Evolutionary conservation across 2,113 vertebrate genomes (phyloP), one percentile per base, ranked within the genome.

Genomic region (Catharus fuscescens): DNA sequence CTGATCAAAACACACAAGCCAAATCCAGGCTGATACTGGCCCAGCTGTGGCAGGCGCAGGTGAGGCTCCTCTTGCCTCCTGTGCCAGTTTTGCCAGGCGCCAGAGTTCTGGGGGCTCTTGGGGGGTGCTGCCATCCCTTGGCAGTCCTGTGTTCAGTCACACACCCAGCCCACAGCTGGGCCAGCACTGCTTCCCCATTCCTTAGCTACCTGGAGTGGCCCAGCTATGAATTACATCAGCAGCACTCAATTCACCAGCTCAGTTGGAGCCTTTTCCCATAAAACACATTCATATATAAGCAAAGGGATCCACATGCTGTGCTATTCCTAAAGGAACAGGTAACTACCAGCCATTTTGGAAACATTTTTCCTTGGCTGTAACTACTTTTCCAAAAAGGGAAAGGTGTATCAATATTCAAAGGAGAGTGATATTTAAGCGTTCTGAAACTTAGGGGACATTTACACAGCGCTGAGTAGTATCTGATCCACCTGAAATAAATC

Each of bases 381-480:
- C 48, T 94, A 29, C 48, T 42, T 90, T 92, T 66, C 45, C 83
- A 61, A 74, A 95, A 93, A 64, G 31, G 32, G 14, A 80, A 96
- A 86, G 69, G 24, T 79, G 71, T 29, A 85, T 88, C 93, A 97
- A 78, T 97, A 97, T 92, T 95, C 80, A 82, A 93, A 93, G 76
- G 86, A 91, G 16, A 79, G 57, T 82, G 82, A 84, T 78, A 95
- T 94, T 97, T 97, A 92, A 94, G 84, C 13, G 3, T 82, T 90
- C 67, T 71, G 79, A 94, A 96, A 96, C 91, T 95, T 96, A 95
- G 92, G 59, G 83, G 54, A 95, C 69, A 71, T 80, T 96, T 97
- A 94, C 97, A 31, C 40, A 44, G 18, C 25, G 9, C 50, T 52
- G 34, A 79, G 26, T 47, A 92, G 36, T 84, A 7, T 36, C 50